Evolutionary conservation across 2,113 vertebrate genomes (phyloP).

Genomic region (Syngnathus typhle): DNA sequence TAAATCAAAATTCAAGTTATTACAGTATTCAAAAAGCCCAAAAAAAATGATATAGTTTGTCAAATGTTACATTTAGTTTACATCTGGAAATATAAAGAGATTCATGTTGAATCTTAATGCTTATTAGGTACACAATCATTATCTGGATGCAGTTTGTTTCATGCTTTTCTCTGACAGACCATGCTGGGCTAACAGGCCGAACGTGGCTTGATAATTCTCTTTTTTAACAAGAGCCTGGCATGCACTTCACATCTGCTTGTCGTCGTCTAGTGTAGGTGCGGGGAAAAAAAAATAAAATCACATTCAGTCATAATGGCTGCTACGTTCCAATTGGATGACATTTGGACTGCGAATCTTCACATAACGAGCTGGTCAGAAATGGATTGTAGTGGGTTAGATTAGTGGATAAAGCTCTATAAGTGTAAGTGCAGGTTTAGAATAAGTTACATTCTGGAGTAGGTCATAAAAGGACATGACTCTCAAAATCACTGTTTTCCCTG

Average conservation of each 20-base stretch:
- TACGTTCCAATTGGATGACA: neutral
- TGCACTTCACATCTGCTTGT: conserved; percentile 1
- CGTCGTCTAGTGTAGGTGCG: neutral
- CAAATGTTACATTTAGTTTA: conserved; percentile 8
- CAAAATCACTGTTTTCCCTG: neutral
- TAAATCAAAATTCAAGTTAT: no score
- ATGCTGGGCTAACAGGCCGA: neutral
- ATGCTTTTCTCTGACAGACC: neutral
- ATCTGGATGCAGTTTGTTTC: neutral
- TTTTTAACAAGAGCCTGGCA: neutral
- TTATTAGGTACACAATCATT: neutral
- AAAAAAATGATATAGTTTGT: neutral
- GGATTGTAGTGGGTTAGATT: conserved; percentile 22
- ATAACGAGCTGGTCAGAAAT: neutral
- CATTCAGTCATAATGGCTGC: neutral
- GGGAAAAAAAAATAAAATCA: neutral
- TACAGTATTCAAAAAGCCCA: no score
- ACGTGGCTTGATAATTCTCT: neutral
- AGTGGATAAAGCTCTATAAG: conserved; percentile 20
- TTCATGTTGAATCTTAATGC: conserved; percentile 1
- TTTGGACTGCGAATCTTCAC: neutral
- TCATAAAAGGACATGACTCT: conserved; percentile 8
- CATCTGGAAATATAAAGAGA: conserved; percentile 3
- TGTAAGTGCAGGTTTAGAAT: conserved; percentile 34
- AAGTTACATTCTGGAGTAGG: conserved; percentile 42